Evolutionary conservation across 2,888 invertebrate genomes (phyloP).

Genomic region (Bhutanitis thaidina): DNA sequence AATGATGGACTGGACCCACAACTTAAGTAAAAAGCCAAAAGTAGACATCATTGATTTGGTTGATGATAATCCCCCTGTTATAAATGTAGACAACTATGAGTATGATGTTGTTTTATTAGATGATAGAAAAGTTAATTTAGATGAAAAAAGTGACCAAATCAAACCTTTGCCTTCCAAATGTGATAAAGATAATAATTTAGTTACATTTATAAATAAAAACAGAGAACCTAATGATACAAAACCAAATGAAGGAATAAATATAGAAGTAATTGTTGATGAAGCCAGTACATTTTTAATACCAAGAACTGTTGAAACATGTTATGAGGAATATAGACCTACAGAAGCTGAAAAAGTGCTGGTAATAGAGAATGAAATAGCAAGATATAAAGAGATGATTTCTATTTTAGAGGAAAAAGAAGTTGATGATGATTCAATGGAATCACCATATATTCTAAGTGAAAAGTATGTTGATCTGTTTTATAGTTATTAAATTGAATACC

Average conservation of each 20-base stretch:
- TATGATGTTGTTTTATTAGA: constrained; percentile 18
- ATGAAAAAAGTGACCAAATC: constrained; percentile 15
- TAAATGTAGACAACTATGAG: constrained; percentile 21
- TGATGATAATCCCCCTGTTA: constrained; percentile 23
- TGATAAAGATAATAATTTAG: background rate
- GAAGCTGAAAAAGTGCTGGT: background rate
- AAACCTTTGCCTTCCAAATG: background rate
- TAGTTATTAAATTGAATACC: too few relatives aligned
- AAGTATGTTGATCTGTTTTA: constrained; percentile 32
- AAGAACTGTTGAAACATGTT: background rate
- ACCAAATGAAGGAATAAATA: background rate
- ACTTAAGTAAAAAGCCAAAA: constrained; percentile 25
- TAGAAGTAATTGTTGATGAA: constrained; percentile 3
- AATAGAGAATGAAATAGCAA: constrained; percentile 32
- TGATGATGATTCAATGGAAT: constrained; percentile 27
- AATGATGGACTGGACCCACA: constrained; percentile 1
- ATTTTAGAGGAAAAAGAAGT: constrained; percentile 45
- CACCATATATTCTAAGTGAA: constrained; percentile 42
- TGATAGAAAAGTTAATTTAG: background rate
- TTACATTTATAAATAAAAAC: background rate
- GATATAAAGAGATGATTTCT: constrained; percentile 32
- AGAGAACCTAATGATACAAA: background rate
- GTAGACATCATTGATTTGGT: constrained; percentile 31
- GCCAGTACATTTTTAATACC: constrained; percentile 6
- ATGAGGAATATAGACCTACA: background rate